Base-by-base conservation (phyloP, 2,113 vertebrate genomes). In the Holacanthus passer region DNA sequence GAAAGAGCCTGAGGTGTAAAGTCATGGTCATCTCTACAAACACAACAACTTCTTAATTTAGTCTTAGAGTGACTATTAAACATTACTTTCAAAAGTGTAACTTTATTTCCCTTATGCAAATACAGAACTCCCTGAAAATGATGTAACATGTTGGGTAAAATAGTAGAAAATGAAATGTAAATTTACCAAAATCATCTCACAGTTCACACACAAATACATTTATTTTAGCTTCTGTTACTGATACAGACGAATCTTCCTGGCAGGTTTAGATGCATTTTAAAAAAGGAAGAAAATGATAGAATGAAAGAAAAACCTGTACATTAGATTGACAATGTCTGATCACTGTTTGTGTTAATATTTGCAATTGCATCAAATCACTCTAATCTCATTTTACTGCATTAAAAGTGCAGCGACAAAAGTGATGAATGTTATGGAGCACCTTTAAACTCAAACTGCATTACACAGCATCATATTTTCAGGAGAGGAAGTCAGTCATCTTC, bases 41-140 rank as follows among this genome's bases (percentile, higher is more conserved):
- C 75, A 93, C 20, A 90, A 82, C 64, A 74, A 58, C 73, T 22
- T 70, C 20, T 90, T 91, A 91, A 95, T 94, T 90, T 89, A 85
- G 48, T 74, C 64, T 84, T 19, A 81, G 76, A 82, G 87, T 75
- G 77, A 48, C 56, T 65, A 75, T 31, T 87, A 77, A 83, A 88
- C 58, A 87, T 89, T n/a, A n/a, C n/a, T n/a, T n/a, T n/a, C 86
- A 92, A 70, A 92, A 84, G 81, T 79, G 19, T 64, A 63, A 84
- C n/a, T 82, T 77, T 88, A 91, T 87, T 88, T 31, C 4, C 4
- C 81, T 53, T 32, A 45, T 90, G 52, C 55, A 80, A 55, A 52
- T 45, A 13, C 24, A 43, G n/a, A 56, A n/a, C 10, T 48, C 22
- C 24, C 2, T 43, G 3, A 70, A 67, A 73, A 12, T 60, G 16